A percentile compares a stretch with the other conserved stretches of the same genome.
Evolutionary conservation across 2,888 invertebrate species (phyloP).

Genomic region (Ernsta delagoae): DNA sequence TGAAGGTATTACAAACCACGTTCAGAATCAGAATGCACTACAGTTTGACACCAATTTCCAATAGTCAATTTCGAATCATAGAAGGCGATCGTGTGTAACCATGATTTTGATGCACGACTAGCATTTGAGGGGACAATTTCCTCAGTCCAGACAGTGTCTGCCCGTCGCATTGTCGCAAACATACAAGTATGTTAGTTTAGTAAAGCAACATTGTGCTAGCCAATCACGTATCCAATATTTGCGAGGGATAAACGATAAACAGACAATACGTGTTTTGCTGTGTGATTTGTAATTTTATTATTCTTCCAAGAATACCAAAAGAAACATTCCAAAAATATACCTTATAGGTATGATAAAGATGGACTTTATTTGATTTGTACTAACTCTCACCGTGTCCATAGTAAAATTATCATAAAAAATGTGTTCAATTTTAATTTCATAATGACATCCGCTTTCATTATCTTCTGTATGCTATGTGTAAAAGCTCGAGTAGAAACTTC

Average conservation of each 20-base stretch:
- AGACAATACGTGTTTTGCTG: background rate
- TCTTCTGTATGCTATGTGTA: constrained; percentile 11
- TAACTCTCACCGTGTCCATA: too few relatives aligned
- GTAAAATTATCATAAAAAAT: constrained; percentile 1
- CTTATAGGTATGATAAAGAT: too few relatives aligned
- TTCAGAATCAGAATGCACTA: background rate
- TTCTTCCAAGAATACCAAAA: too few relatives aligned
- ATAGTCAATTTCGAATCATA: constrained; percentile 8
- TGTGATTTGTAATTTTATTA: too few relatives aligned
- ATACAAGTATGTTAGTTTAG: background rate
- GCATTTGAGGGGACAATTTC: constrained; percentile 73
- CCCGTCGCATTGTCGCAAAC: constrained; percentile 40
- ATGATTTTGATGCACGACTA: constrained; percentile 46
- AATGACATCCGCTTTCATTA: constrained; percentile 23
- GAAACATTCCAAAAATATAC: too few relatives aligned
- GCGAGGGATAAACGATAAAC: constrained; percentile 20
- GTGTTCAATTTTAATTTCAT: constrained; percentile 13
- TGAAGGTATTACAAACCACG: background rate
- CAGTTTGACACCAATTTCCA: background rate
- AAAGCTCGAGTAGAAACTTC: constrained; percentile 28
- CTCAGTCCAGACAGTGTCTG: constrained; percentile 58
- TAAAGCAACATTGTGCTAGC: background rate
- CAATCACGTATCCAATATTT: constrained; percentile 28
- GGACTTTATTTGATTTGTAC: too few relatives aligned
- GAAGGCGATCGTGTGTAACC: constrained; percentile 25